Evolutionary conservation across 2,113 vertebrate genomes (phyloP).

Genomic region (Podocnemis expansa): DNA sequence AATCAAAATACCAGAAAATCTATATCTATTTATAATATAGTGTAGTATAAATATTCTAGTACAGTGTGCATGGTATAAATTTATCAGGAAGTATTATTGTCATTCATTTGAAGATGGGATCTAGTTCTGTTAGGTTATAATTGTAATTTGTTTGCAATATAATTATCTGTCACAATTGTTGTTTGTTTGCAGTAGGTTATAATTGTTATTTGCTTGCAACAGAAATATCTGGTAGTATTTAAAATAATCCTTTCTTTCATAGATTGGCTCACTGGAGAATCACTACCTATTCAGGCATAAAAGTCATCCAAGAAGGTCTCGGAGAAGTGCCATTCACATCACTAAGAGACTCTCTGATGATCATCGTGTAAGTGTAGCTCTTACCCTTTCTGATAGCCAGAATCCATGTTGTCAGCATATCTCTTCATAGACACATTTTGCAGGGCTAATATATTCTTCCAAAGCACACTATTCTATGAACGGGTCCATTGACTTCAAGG

Average conservation of each 20-base stretch:
- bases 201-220: background rate
- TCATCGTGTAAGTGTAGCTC: conserved; percentile 82
- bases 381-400: background rate
- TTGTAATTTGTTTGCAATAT: background rate
- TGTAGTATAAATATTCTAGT: too few species aligned
- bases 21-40: background rate
- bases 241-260: conserved; percentile 42
- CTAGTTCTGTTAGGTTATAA: background rate
- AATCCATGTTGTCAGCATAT: background rate
- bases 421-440: background rate
- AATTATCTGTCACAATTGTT: background rate
- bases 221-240: background rate
- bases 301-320: conserved; percentile 87
- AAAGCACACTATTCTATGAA: background rate
- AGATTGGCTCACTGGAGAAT: conserved; percentile 96
- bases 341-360: conserved; percentile 94
- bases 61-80: too few species aligned
- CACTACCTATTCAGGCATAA: conserved; percentile 93
- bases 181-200: background rate
- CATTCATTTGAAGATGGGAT: too few species aligned
- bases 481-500: background rate
- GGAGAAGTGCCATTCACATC: conserved; percentile 88
- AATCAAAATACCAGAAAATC: background rate
- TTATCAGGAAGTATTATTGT: too few species aligned
- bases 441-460: background rate